These are phyloP conservation scores for Cavia aperea DNA, from an alignment of 2,113 vertebrate genomes.

Conservation along the genomic window DNA sequence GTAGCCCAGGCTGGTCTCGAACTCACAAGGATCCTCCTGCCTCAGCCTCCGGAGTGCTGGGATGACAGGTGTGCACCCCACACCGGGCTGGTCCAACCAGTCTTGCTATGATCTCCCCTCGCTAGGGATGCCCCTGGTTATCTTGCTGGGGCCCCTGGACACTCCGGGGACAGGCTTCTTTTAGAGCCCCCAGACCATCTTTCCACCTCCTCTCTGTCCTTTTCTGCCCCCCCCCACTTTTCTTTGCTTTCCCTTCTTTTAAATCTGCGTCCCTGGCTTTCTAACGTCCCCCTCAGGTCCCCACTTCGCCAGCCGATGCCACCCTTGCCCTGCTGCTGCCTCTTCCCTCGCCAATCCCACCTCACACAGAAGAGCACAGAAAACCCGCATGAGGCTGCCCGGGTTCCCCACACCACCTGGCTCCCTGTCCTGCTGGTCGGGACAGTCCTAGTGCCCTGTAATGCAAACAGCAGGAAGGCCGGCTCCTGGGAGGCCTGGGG, in stretches of 20 bases:
- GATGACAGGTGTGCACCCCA: no score
- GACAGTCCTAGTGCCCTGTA: not conserved
- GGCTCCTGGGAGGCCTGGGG: no score
- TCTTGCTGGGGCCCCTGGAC: not conserved
- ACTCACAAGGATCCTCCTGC: no score
- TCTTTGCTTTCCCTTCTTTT: no score
- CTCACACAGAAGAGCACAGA: not conserved
- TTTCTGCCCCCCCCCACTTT: accelerated
- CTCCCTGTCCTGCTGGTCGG: not conserved
- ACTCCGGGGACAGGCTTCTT: not conserved
- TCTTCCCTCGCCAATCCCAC: not conserved
- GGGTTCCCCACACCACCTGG: accelerated
- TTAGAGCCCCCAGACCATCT: not conserved
- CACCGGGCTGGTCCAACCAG: no score
- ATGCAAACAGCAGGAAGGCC: not conserved
- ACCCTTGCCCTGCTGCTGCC: accelerated
- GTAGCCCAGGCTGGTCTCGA: no score
- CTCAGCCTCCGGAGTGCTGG: no score
- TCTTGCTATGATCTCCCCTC: not conserved
- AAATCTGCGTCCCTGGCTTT: not conserved
- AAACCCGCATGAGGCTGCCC: accelerated
- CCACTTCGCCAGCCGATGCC: not conserved
- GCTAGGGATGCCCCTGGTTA: no score
- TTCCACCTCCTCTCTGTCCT: not conserved
- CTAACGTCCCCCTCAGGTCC: not conserved